Conservation (phyloP, 2,888 invertebrate genomes). For the Leptinotarsa peninsularis region DNA sequence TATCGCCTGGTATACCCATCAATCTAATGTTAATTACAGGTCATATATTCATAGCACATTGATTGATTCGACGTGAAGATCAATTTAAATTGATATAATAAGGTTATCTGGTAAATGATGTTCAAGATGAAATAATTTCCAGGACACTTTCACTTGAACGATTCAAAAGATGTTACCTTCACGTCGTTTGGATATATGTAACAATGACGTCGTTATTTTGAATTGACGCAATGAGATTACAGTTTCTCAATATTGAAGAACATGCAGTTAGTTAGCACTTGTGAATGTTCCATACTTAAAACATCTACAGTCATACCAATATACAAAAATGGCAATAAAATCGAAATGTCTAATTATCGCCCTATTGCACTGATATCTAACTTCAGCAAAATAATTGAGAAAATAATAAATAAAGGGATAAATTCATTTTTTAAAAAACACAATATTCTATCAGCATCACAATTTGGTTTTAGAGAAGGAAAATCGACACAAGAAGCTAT, state of each 20-base stretch:
- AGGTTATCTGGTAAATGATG: conserved; percentile 12
- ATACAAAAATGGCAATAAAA: too few relatives aligned
- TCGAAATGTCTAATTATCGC: too few relatives aligned
- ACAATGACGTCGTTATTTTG: conserved; percentile 18
- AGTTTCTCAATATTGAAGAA: not conserved
- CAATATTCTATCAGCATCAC: too few relatives aligned
- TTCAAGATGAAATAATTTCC: conserved; percentile 1
- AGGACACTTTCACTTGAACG: conserved; percentile 12
- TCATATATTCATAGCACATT: not conserved
- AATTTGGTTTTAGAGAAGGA: too few relatives aligned
- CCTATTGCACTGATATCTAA: too few relatives aligned
- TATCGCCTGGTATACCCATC: not conserved
- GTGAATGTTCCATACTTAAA: not conserved
- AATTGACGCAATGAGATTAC: not conserved
- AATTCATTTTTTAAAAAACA: too few relatives aligned
- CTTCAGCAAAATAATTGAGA: too few relatives aligned
- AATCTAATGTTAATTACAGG: not conserved
- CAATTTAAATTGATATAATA: not conserved
- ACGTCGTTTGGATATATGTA: conserved; percentile 1
- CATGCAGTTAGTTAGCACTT: not conserved
- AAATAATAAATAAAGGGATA: too few relatives aligned
- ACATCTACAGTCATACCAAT: too few relatives aligned
- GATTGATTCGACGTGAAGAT: not conserved
- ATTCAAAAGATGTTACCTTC: conserved; percentile 4
- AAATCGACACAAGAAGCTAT: too few relatives aligned